A percentile compares a stretch with the other conserved stretches of the same genome.
These are phyloP conservation scores for Pristionchus exspectatus DNA, from an alignment of 2,888 invertebrate genomes.

Conservation along the genomic window DNA sequence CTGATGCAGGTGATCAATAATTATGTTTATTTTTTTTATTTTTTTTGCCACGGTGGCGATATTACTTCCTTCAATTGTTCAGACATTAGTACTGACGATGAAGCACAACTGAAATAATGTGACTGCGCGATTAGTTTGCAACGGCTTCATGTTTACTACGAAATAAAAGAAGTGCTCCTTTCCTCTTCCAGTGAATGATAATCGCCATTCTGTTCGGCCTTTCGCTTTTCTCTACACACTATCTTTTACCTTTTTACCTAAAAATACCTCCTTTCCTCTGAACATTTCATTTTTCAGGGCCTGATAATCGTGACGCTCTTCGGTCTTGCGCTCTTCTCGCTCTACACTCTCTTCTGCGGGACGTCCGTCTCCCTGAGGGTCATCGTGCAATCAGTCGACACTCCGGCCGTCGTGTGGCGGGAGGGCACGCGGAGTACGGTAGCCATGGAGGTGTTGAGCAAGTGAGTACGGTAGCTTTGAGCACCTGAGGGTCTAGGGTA, in stretches of 20 bases:
- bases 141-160: too few relatives aligned
- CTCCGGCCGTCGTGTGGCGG: background rate
- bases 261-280: too few relatives aligned
- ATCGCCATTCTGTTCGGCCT: too few relatives aligned
- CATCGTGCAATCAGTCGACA: constrained; percentile 7
- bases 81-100: background rate
- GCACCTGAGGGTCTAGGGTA: background rate
- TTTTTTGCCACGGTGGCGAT: too few relatives aligned
- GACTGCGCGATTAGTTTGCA: too few relatives aligned
- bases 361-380: constrained; percentile 26
- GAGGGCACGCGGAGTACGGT: background rate
- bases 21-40: background rate
- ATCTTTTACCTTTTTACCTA: too few relatives aligned
- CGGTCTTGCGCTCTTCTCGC: constrained; percentile 35
- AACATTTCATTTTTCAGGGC: background rate
- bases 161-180: too few relatives aligned
- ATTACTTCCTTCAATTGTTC: background rate
- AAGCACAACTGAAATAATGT: background rate
- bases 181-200: too few relatives aligned
- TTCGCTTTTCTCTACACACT: too few relatives aligned
- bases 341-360: constrained; percentile 49
- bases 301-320: constrained; percentile 41
- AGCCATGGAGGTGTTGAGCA: constrained; percentile 6
- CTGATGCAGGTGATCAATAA: constrained; percentile 28
- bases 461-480: constrained; percentile 2